These are phyloP conservation scores for Reinhardtius hippoglossoides DNA, from an alignment of 2,113 vertebrate genomes.

Conservation along the genomic window DNA sequence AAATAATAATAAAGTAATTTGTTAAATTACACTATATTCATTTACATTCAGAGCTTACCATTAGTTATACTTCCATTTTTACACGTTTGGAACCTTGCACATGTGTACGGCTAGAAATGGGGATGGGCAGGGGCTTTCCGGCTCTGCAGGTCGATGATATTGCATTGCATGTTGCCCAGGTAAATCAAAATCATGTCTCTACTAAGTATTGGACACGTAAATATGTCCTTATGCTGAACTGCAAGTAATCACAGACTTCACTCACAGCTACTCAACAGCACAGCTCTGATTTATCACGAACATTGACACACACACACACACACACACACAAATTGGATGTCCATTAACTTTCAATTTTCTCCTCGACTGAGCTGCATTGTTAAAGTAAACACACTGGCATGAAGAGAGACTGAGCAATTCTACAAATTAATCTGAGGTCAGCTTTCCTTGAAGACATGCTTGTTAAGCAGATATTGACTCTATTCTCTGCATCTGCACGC, in stretches of 20 bases:
- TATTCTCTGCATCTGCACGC: background rate
- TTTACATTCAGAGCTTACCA: too few species aligned
- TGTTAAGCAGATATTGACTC: conserved; percentile 47
- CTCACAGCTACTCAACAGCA: background rate
- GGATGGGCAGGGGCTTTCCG: too few species aligned
- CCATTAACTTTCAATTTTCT: conserved; percentile 61
- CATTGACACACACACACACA: conserved; percentile 24
- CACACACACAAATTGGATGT: background rate
- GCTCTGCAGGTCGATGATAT: too few species aligned
- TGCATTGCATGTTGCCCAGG: too few species aligned
- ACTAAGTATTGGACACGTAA: background rate
- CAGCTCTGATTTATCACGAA: background rate
- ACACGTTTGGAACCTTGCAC: too few species aligned
- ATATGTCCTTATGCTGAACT: background rate
- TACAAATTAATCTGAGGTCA: conserved; percentile 41
- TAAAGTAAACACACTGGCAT: conserved; percentile 33
- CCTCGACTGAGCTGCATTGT: conserved; percentile 46
- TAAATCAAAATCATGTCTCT: background rate
- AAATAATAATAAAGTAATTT: too few species aligned
- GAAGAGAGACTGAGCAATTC: conserved; percentile 18
- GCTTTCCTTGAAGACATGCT: conserved; percentile 22
- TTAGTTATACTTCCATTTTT: too few species aligned
- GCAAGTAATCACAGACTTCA: background rate
- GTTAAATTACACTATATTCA: too few species aligned
- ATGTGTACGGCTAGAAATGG: too few species aligned